A percentile compares a stretch with the other conserved stretches of the same genome.
Conservation (phyloP, 2,797 vertebrate species). For the Siniperca obscura region DNA sequence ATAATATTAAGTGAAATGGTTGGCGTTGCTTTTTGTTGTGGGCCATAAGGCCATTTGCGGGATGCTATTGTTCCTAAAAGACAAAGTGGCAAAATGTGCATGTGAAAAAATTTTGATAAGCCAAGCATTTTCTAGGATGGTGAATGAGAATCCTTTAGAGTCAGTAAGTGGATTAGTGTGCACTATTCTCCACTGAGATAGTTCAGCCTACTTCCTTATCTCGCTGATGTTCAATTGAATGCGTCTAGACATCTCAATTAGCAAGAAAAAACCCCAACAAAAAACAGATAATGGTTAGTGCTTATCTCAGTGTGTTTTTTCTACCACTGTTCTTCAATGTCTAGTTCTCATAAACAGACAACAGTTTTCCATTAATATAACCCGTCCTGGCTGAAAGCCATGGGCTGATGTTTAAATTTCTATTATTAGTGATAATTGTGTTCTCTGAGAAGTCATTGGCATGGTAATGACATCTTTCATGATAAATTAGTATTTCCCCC, state of each 20-base stretch:
- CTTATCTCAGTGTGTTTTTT: conserved; percentile 72
- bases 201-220: conserved; percentile 82
- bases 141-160: conserved; percentile 76
- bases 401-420: conserved; percentile 72
- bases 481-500: conserved; percentile 71
- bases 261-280: conserved; percentile 58
- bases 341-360: conserved; percentile 69
- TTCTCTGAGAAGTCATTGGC: conserved; percentile 75
- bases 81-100: conserved; percentile 82
- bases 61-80: conserved; percentile 79
- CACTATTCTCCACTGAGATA: conserved; percentile 67
- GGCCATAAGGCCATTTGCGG: conserved; percentile 67
- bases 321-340: conserved; percentile 47
- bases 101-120: conserved; percentile 80
- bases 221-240: conserved; percentile 80
- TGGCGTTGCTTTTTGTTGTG: conserved; percentile 59
- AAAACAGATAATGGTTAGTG: conserved; percentile 67
- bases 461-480: conserved; percentile 81
- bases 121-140: conserved; percentile 65
- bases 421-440: conserved; percentile 81
- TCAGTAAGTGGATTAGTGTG: conserved; percentile 80
- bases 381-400: conserved; percentile 63
- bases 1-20: conserved; percentile 63
- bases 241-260: conserved; percentile 88
- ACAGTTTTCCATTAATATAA: conserved; percentile 73